A percentile compares a stretch with the other conserved stretches of the same genome.
Evolutionary conservation across 1,140 invertebrate species (phyloP).

Genomic region (Aplysia californica): DNA sequence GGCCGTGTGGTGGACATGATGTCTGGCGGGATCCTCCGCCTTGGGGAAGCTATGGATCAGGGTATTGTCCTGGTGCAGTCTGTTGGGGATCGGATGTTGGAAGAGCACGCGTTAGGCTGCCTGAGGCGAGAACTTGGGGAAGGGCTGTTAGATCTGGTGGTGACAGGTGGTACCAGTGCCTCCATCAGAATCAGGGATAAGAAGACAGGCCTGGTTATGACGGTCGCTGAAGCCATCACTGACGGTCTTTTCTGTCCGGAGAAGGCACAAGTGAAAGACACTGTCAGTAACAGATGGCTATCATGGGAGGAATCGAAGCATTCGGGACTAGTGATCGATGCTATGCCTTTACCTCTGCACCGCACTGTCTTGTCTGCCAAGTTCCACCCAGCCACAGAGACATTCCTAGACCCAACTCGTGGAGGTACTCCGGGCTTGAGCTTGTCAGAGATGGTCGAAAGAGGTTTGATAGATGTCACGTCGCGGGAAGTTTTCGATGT

Average conservation of each 20-base stretch:
- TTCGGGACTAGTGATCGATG: constrained; percentile 47
- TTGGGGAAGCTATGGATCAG: constrained; percentile 49
- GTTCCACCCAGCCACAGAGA: constrained; percentile 29
- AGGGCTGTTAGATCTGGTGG: constrained; percentile 38
- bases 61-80: constrained; percentile 39
- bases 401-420: constrained; percentile 28
- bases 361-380: constrained; percentile 27
- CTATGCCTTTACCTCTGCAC: constrained; percentile 30
- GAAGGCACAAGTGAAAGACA: constrained; percentile 52
- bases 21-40: constrained; percentile 63
- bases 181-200: too few relatives aligned
- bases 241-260: constrained; percentile 40
- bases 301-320: constrained; percentile 51
- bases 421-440: constrained; percentile 22
- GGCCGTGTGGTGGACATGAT: constrained; percentile 79
- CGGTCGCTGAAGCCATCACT: constrained; percentile 35
- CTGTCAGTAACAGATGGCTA: constrained; percentile 51
- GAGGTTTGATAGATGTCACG: constrained; percentile 32
- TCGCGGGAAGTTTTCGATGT: constrained; percentile 70
- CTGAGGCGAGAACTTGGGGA: constrained; percentile 43
- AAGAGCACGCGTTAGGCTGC: constrained; percentile 32
- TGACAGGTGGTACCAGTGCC: constrained; percentile 23
- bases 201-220: too few relatives aligned
- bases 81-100: background rate
- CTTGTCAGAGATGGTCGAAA: constrained; percentile 37